A percentile compares a stretch with the other conserved stretches of the same genome.
These are phyloP conservation scores for Drosophila rhopaloa DNA, from an alignment of 1,140 invertebrate species.

Conservation along the genomic window DNA sequence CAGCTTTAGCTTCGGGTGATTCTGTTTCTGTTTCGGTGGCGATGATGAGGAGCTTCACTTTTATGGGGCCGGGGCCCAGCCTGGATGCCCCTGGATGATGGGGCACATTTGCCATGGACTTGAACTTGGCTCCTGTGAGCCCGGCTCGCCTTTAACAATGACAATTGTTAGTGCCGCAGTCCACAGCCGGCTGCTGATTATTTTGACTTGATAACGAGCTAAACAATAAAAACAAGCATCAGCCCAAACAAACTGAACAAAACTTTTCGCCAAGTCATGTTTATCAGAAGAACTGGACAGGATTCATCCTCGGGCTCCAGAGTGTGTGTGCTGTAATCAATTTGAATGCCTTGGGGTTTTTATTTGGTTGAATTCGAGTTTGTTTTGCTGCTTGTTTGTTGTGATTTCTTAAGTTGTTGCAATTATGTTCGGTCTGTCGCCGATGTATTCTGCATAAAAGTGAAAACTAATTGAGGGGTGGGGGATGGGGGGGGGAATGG, in stretches of 20 bases:
- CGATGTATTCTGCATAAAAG: conserved; percentile 43
- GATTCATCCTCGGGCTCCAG: conserved; percentile 26
- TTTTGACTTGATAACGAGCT: conserved; percentile 84
- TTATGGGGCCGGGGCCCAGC: conserved; percentile 56
- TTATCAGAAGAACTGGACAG: conserved; percentile 66
- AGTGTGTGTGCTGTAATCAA: conserved; percentile 64
- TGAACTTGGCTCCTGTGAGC: conserved; percentile 65
- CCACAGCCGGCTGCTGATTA: conserved; percentile 68
- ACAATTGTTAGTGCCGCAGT: conserved; percentile 72
- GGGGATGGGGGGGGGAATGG: too few relatives aligned
- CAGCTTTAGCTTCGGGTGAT: conserved; percentile 33
- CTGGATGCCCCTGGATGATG: conserved; percentile 52
- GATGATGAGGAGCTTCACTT: conserved; percentile 81
- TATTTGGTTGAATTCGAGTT: conserved; percentile 43
- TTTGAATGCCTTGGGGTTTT: conserved; percentile 71
- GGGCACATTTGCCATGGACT: conserved; percentile 64
- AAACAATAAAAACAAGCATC: conserved; percentile 83
- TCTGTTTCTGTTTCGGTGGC: conserved; percentile 46
- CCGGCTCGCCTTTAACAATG: conserved; percentile 74
- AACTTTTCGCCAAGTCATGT: conserved; percentile 71
- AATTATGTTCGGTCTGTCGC: conserved; percentile 62
- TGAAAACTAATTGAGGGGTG: conserved; percentile 49
- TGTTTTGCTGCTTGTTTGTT: conserved; percentile 69
- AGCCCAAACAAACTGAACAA: conserved; percentile 53
- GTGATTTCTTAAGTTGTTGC: conserved; percentile 80